These are phyloP conservation scores for Cryptocephalus moraei DNA, from an alignment of 2,888 invertebrate species.

Conservation along the genomic window DNA sequence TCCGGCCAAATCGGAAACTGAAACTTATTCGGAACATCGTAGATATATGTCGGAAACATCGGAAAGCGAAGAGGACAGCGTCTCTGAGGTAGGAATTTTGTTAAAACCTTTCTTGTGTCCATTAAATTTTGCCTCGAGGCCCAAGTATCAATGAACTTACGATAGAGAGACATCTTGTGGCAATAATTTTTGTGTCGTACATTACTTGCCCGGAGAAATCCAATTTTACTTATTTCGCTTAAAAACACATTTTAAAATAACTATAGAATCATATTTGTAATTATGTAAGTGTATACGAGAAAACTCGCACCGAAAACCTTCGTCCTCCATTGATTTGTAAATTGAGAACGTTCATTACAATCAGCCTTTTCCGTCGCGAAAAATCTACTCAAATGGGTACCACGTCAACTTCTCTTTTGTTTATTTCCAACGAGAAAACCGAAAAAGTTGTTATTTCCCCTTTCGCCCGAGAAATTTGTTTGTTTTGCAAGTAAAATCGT, in stretches of 20 bases:
- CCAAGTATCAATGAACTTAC: conserved; percentile 47
- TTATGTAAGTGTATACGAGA: conserved; percentile 14
- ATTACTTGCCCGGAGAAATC: conserved; percentile 17
- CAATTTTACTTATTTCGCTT: conserved; percentile 12
- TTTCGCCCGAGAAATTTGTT: too few relatives aligned
- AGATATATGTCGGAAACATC: conserved; percentile 90
- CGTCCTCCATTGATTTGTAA: conserved; percentile 9
- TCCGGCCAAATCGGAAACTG: conserved; percentile 77
- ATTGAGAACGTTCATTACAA: conserved; percentile 5
- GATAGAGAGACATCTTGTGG: conserved; percentile 56
- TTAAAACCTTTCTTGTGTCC: conserved; percentile 25
- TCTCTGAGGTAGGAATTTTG: conserved; percentile 73
- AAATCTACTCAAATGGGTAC: conserved; percentile 12
- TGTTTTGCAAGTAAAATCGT: conserved; percentile 7
- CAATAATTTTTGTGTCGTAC: conserved; percentile 23
- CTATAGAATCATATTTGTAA: conserved; percentile 6
- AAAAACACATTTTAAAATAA: conserved; percentile 2
- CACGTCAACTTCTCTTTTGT: conserved; percentile 17
- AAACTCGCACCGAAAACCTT: conserved; percentile 10
- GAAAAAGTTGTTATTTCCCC: too few relatives aligned
- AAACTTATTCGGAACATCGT: conserved; percentile 77
- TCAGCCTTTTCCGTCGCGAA: conserved; percentile 11
- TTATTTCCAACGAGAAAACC: conserved; percentile 1
- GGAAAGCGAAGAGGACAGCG: conserved; percentile 93
- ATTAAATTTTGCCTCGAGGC: conserved; percentile 31